phyloP scores from a whole-genome alignment of 2,888 invertebrate genomes.

The Pocota personata region DNA sequence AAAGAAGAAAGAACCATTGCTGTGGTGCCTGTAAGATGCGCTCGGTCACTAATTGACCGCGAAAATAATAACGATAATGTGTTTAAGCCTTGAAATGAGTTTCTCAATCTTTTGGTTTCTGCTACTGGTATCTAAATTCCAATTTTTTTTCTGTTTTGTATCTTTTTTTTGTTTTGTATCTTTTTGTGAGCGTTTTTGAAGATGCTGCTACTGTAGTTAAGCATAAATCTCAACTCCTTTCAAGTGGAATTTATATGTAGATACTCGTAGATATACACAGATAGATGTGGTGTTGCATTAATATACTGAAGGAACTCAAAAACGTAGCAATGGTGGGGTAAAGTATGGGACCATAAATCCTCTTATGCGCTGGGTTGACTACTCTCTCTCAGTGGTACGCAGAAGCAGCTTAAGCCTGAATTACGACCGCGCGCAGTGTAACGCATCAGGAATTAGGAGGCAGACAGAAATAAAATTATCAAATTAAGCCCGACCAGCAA shows the following conservation, averaged over 20 bases:
- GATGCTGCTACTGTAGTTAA: conserved; percentile 45
- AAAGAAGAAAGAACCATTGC: conserved; percentile 31
- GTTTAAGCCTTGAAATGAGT: conserved; percentile 73
- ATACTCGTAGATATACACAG: background rate
- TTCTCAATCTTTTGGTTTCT: conserved; percentile 69
- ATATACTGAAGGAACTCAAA: background rate
- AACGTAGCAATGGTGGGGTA: background rate
- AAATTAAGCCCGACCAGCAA: conserved; percentile 52
- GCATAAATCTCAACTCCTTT: conserved; percentile 49
- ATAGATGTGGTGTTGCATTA: conserved; percentile 38
- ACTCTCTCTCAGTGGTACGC: conserved; percentile 19
- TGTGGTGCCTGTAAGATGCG: conserved; percentile 32
- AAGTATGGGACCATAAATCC: conserved; percentile 46
- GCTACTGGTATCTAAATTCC: conserved; percentile 72
- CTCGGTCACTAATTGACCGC: conserved; percentile 73
- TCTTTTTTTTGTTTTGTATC: conserved; percentile 3
- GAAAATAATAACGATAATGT: conserved; percentile 73
- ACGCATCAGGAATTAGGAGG: conserved; percentile 46
- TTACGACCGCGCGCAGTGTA: conserved; percentile 49
- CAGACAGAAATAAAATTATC: conserved; percentile 58
- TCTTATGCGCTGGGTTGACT: conserved; percentile 42
- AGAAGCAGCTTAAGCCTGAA: conserved; percentile 54
- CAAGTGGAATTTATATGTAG: conserved; percentile 30
- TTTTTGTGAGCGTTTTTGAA: conserved; percentile 1
- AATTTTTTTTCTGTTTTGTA: background rate